Conservation (phyloP, 2,888 invertebrate species). For the Cyrtodaria siliqua region DNA sequence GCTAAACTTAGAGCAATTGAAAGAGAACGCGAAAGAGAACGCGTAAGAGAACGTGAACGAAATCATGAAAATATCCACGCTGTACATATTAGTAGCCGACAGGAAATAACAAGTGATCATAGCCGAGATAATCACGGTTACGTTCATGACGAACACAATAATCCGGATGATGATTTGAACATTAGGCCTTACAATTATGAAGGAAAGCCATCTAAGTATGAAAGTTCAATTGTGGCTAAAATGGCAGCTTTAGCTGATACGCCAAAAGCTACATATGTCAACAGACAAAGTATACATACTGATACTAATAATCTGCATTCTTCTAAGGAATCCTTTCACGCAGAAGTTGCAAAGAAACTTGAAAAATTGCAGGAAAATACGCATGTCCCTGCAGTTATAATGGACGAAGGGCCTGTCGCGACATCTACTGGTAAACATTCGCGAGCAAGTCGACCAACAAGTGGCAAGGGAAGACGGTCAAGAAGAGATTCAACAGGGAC, state of each 20-base stretch:
- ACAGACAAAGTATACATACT: conserved; percentile 17
- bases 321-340: conserved; percentile 46
- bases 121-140: conserved; percentile 47
- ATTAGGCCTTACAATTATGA: conserved; percentile 54
- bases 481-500: conserved; percentile 45
- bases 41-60: conserved; percentile 16
- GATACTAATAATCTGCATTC: conserved; percentile 1
- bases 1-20: conserved; percentile 72
- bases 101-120: conserved; percentile 11
- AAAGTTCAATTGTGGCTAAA: conserved; percentile 63
- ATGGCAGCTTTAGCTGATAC: conserved; percentile 61
- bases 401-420: conserved; percentile 51
- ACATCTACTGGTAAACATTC: conserved; percentile 59
- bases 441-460: conserved; percentile 54
- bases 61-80: conserved; percentile 15
- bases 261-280: conserved; percentile 49
- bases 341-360: conserved; percentile 50
- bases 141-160: conserved; percentile 34
- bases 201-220: conserved; percentile 60
- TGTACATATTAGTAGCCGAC: not conserved
- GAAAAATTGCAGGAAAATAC: conserved; percentile 38
- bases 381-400: conserved; percentile 7
- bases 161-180: conserved; percentile 27
- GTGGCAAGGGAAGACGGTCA: conserved; percentile 37
- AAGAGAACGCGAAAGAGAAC: conserved; percentile 54